Evolutionary conservation across 2,113 vertebrate genomes (phyloP), one percentile per base, ranked within the genome.

Genomic region (Ceuthmochares aereus): DNA sequence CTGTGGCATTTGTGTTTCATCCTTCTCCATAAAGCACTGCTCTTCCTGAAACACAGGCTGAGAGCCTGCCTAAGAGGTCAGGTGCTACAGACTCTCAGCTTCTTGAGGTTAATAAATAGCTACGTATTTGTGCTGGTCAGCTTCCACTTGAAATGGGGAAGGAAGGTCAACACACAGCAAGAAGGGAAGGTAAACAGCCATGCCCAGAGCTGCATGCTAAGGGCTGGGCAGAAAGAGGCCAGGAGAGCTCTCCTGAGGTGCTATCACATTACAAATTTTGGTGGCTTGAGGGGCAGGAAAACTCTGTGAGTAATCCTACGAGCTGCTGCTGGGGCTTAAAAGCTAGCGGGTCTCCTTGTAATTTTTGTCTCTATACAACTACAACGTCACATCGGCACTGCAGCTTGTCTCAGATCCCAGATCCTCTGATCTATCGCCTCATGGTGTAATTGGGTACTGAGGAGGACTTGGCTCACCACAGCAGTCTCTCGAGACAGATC

Each of bases 381-480:
- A 74, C 40, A 73, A 34, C 1, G 1, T 32, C 30, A 36, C 51
- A 78, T 34, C 42, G 0, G 4, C 22, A 22, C 34, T 3, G 2
- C 1, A 0, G 64, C 78, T 79, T 3, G 2, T 69, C 75, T 90
- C 63, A 59, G 67, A 78, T n/a, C 87, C 43, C 81, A 69, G 66
- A 56, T 84, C 70, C 87, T 95, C 87, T 80, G 68, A 89, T 77
- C 82, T 64, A 45, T 47, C 0, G 8, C 79, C 92, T 88, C 63
- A 1, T 67, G 73, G 70, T 6, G 6, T 47, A 67, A 84, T 11
- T 11, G 73, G 75, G 55, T 55, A 69, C 82, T 34, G 18, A 73
- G 72, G 4, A 73, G 54, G 58, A 52, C 84, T 52, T 83, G 72
- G 79, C 55, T 85, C 43, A 5, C 74, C 73, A 74, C 0, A 0